These are phyloP conservation scores for Littorina saxatilis DNA, from an alignment of 1,140 invertebrate species.

Conservation along the genomic window DNA sequence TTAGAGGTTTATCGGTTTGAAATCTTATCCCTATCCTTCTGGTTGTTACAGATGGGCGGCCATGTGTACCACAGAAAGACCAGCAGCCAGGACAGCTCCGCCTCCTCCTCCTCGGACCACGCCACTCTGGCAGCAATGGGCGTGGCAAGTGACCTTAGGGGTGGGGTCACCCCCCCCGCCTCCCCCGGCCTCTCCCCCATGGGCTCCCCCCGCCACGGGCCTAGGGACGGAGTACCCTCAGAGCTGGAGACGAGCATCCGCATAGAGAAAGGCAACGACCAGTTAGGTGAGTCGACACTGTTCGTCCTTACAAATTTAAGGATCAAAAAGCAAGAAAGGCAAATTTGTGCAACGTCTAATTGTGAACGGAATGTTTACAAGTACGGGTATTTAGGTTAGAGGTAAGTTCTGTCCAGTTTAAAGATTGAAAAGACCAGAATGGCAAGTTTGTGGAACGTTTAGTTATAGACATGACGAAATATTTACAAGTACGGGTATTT, in stretches of 20 bases:
- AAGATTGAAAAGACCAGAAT: too few species aligned
- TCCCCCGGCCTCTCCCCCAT: constrained; percentile 61
- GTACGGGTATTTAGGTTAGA: too few species aligned
- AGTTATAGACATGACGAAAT: too few species aligned
- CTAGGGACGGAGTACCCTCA: constrained; percentile 77
- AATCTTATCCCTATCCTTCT: too few species aligned
- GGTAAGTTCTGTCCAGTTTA: too few species aligned
- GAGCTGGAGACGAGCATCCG: constrained; percentile 80
- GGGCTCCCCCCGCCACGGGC: constrained; percentile 61
- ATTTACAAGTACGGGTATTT: too few species aligned
- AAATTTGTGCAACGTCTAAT: too few species aligned
- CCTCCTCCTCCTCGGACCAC: constrained; percentile 65
- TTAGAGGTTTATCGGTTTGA: too few species aligned
- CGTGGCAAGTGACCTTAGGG: constrained; percentile 73
- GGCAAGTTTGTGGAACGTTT: too few species aligned
- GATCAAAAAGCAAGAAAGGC: too few species aligned
- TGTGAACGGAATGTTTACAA: too few species aligned
- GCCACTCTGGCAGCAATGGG: constrained; percentile 44
- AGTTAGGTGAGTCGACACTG: constrained; percentile 79
- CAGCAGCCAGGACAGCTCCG: constrained; percentile 58
- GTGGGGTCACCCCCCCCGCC: constrained; percentile 56
- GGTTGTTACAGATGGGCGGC: constrained; percentile 33
- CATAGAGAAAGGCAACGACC: constrained; percentile 79
- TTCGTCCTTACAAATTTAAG: too few species aligned
- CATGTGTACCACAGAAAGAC: constrained; percentile 46